Evolutionary conservation across 2,797 vertebrate species (phyloP), one percentile per base, ranked within the genome.

Genomic region (Chelon auratus): DNA sequence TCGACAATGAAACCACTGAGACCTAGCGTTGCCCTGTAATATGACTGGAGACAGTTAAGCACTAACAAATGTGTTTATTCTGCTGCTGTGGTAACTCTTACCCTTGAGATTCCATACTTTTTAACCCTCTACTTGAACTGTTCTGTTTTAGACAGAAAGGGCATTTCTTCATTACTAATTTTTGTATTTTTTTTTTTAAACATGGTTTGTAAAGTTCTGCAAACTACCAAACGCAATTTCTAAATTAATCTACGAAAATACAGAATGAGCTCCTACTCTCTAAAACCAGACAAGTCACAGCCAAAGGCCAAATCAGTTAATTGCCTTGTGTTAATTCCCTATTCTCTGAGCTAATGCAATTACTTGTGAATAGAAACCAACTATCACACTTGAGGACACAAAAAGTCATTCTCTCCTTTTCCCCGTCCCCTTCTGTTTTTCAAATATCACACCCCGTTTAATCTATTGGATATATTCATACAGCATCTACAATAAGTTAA

Each of bases 271-370:
- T 77, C 50, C 74, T 54, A 68, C 75, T 68, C 78, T 83, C 76
- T 74, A 79, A 85, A 90, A 85, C 83, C 82, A 91, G 87, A 85
- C 68, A 72, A 87, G 83, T 91, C 87, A 78, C 82, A 90, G 91
- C 93, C 90, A 93, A 86, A 90, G 89, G 90, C 91, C 90, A 93
- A 90, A 91, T 88, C 80, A 85, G 81, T 92, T 92, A 91, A 93
- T 93, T 92, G 91, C 86, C 83, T 93, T 71, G 68, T 78, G 80
- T 84, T 92, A 91, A 93, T 91, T 93, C 87, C 84, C 88, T 75
- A 84, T 79, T 91, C 89, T 86, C 87, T 62, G 61, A 83, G 83
- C 87, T 91, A 90, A 93, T 92, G 85, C 86, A 93, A 93, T 94
- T 90, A 92, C 68, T 86, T 85, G 84, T 84, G 85, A 93, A 93